Conservation (phyloP, 2,113 vertebrate genomes). For the Asarcornis scutulata region DNA sequence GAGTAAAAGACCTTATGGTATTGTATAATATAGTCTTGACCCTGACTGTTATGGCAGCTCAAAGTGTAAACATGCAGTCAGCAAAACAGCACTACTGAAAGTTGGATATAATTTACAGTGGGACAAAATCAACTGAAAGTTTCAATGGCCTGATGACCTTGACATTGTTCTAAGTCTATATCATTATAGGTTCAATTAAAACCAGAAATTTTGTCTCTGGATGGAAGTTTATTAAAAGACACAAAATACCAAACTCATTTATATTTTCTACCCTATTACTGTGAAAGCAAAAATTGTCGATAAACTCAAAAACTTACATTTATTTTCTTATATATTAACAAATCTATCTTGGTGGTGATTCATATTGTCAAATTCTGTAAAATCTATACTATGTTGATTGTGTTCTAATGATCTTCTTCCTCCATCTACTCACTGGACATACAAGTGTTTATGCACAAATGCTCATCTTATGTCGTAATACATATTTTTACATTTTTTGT, state of each 20-base stretch:
- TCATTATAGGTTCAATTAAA: not conserved
- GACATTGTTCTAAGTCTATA: not conserved
- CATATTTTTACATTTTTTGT: not conserved
- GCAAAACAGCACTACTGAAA: not conserved
- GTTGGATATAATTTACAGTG: not conserved
- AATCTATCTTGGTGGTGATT: not conserved
- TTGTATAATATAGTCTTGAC: slow-evolving; percentile 37
- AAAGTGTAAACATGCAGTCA: not conserved
- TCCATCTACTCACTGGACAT: not conserved
- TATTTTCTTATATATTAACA: slow-evolving; percentile 2
- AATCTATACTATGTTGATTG: not conserved
- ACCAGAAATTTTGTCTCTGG: not conserved
- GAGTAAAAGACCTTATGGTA: slow-evolving; percentile 12
- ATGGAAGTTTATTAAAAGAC: not conserved
- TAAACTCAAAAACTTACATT: not conserved
- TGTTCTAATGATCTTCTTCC: not conserved
- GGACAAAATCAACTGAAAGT: slow-evolving; percentile 7
- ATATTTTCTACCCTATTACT: not conserved
- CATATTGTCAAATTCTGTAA: not conserved
- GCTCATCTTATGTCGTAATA: not conserved
- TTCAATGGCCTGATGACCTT: not conserved
- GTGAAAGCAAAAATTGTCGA: not conserved
- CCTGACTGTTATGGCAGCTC: not conserved
- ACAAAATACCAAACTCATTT: not conserved
- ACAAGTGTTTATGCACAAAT: not conserved